Conservation (phyloP, 2,888 invertebrate genomes). For the Metallyticus violacea region DNA sequence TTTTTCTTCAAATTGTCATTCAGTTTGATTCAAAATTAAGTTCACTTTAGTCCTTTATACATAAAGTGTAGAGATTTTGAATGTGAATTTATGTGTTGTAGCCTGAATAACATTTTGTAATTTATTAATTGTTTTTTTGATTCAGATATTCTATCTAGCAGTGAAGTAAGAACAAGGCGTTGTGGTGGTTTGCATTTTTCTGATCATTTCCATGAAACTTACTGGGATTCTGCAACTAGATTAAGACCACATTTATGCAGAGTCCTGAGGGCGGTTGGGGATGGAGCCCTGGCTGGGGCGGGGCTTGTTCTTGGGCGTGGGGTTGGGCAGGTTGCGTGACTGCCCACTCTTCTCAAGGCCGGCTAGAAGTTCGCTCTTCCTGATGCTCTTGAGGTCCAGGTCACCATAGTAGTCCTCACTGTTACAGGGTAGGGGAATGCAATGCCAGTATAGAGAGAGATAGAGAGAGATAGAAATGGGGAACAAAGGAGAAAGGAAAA, state of each 20-base stretch:
- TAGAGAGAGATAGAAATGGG: conserved; percentile 28
- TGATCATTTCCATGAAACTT: neutral
- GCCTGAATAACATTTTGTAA: neutral
- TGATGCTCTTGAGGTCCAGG: conserved; percentile 90
- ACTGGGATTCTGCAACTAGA: neutral
- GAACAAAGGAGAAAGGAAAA: conserved; percentile 17
- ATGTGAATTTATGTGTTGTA: too few relatives aligned
- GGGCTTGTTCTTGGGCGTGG: conserved; percentile 51
- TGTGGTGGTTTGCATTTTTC: neutral
- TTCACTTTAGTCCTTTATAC: too few relatives aligned
- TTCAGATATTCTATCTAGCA: neutral
- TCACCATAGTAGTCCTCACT: conserved; percentile 97
- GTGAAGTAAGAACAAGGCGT: neutral
- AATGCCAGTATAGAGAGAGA: conserved; percentile 32
- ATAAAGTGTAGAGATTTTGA: too few relatives aligned
- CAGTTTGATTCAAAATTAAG: too few relatives aligned
- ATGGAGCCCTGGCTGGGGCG: conserved; percentile 46
- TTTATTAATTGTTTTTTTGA: neutral
- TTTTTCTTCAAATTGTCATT: too few relatives aligned
- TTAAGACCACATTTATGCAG: neutral
- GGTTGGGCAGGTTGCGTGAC: conserved; percentile 44
- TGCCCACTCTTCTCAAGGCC: conserved; percentile 61
- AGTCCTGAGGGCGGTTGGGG: neutral
- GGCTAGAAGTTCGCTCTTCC: conserved; percentile 87
- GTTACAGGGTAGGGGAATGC: conserved; percentile 49